phyloP scores from a whole-genome alignment of 2,888 invertebrate genomes.

The Aleiodes leptofemur region DNA sequence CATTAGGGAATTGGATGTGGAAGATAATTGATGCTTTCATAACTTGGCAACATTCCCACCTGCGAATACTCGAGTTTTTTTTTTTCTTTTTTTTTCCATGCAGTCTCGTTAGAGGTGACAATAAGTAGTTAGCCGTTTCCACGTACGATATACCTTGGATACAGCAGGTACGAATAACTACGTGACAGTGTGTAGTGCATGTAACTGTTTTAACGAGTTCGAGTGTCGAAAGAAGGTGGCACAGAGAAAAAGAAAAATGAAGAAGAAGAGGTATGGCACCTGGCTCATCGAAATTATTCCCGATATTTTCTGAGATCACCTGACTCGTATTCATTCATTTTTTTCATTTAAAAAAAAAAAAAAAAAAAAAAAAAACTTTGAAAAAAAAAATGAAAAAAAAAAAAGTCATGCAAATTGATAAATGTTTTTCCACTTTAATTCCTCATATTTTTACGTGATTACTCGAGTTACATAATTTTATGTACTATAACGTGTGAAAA shows the following conservation, averaged over 20 bases:
- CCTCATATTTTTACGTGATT: slow-evolving; percentile 19
- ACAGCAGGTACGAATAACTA: background rate
- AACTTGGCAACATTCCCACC: slow-evolving; percentile 72
- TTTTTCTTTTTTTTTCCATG: slow-evolving; percentile 62
- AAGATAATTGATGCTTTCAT: slow-evolving; percentile 74
- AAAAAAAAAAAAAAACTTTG: too few species aligned
- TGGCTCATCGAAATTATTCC: slow-evolving; percentile 8
- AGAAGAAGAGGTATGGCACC: background rate
- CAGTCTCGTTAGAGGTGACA: slow-evolving; percentile 73
- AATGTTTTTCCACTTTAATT: slow-evolving; percentile 6
- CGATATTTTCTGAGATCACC: background rate
- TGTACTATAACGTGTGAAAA: slow-evolving; percentile 56
- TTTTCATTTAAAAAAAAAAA: too few species aligned
- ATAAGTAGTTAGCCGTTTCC: slow-evolving; percentile 73
- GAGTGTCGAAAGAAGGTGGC: background rate
- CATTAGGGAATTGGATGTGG: slow-evolving; percentile 71
- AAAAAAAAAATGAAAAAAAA: background rate
- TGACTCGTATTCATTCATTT: background rate
- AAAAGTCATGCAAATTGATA: background rate
- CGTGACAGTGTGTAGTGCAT: background rate
- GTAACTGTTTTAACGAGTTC: slow-evolving; percentile 6
- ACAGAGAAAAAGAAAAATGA: too few species aligned
- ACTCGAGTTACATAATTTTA: slow-evolving; percentile 29
- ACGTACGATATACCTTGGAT: slow-evolving; percentile 60
- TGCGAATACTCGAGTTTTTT: slow-evolving; percentile 68